A percentile compares a stretch with the other conserved stretches of the same genome.
Conservation (phyloP, 2,888 invertebrate genomes). For the Odontocolon sp. region DNA sequence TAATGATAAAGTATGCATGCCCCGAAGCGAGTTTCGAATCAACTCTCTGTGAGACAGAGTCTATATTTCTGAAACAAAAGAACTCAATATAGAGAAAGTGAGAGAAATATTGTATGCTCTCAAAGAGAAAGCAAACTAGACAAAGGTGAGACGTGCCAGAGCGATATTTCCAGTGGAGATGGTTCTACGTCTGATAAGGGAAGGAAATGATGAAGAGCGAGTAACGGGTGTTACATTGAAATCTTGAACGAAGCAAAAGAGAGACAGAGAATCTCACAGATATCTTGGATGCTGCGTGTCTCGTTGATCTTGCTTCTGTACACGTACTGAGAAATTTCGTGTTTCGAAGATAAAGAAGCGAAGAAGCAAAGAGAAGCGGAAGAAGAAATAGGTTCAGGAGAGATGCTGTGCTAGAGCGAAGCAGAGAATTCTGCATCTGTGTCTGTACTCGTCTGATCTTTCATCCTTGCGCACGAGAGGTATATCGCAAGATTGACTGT, state of each 20-base stretch:
- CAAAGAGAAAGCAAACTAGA: background rate
- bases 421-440: constrained; percentile 22
- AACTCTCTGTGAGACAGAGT: no score
- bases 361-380: constrained; percentile 24
- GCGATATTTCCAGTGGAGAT: background rate
- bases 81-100: background rate
- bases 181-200: background rate
- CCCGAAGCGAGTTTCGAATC: no score
- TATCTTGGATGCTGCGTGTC: constrained; percentile 13
- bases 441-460: constrained; percentile 34
- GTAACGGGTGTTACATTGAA: constrained; percentile 42
- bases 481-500: constrained; percentile 48
- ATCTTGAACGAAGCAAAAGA: constrained; percentile 36
- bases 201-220: constrained; percentile 25
- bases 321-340: constrained; percentile 31
- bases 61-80: no score
- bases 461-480: constrained; percentile 33
- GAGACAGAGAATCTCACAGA: constrained; percentile 17
- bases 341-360: constrained; percentile 27
- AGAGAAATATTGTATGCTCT: background rate
- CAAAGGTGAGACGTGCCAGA: background rate
- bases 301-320: constrained; percentile 3
- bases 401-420: constrained; percentile 17
- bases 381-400: constrained; percentile 39
- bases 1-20: background rate